Evolutionary conservation across 2,888 invertebrate species (phyloP).

Genomic region (Toxonevra muliebris): DNA sequence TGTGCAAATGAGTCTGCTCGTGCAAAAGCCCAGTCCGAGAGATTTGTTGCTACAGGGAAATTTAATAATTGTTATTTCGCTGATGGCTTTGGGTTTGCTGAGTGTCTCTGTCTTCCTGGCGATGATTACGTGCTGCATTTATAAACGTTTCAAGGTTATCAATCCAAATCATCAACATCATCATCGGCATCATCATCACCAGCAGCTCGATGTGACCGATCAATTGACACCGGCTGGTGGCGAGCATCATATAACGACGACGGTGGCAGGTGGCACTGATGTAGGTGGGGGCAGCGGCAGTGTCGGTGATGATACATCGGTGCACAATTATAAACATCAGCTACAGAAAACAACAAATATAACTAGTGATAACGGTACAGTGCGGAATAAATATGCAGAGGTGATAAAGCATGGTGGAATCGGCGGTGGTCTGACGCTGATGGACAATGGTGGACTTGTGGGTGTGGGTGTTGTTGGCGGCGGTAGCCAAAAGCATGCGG

Average conservation of each 20-base stretch:
- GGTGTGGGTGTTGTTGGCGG: constrained; percentile 20
- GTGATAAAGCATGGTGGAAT: constrained; percentile 38
- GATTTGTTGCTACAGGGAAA: constrained; percentile 54
- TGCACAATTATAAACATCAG: constrained; percentile 40
- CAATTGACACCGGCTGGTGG: constrained; percentile 39
- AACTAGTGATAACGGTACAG: constrained; percentile 38
- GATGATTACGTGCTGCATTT: constrained; percentile 57
- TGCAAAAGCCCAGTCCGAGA: constrained; percentile 51
- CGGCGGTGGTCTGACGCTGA: constrained; percentile 13
- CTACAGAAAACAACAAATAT: constrained; percentile 40
- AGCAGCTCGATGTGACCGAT: constrained; percentile 43
- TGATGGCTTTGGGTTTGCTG: constrained; percentile 57
- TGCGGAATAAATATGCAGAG: constrained; percentile 41
- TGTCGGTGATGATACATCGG: constrained; percentile 30
- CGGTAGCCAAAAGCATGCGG: constrained; percentile 37
- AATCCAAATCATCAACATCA: constrained; percentile 49
- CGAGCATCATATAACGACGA: constrained; percentile 38
- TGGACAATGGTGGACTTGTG: constrained; percentile 30
- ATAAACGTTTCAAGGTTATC: constrained; percentile 54
- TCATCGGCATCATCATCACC: constrained; percentile 51
- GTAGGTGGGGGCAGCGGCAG: constrained; percentile 36
- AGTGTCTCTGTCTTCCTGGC: constrained; percentile 57
- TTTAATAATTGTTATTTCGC: constrained; percentile 54
- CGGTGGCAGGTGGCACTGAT: constrained; percentile 43
- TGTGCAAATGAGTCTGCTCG: constrained; percentile 69